Evolutionary conservation across 2,888 invertebrate species (phyloP).

Genomic region (Lepetodrilus schrolli): DNA sequence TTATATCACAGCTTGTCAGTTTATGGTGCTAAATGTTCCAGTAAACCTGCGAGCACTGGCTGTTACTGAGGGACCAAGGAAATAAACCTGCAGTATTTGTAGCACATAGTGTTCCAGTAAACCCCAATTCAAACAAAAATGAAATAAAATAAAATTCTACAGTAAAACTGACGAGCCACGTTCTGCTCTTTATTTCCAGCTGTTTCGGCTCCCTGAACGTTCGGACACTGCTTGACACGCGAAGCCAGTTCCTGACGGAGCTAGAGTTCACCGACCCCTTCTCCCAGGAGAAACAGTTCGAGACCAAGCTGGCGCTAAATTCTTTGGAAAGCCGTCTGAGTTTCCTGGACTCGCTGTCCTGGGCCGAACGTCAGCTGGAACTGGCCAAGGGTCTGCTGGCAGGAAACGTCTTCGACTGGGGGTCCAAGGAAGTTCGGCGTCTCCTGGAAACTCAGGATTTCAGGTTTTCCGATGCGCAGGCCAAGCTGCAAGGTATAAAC

Average conservation of each 20-base stretch:
- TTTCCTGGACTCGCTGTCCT: slow-evolving; percentile 82
- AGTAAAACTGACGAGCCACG: too few species aligned
- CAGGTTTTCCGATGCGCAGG: slow-evolving; percentile 87
- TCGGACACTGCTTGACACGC: slow-evolving; percentile 90
- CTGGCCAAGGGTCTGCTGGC: slow-evolving; percentile 79
- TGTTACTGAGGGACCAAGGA: too few species aligned
- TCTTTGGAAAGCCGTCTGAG: slow-evolving; percentile 82
- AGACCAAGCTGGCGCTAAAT: slow-evolving; percentile 87
- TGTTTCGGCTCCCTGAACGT: slow-evolving; percentile 90
- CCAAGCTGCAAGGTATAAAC: slow-evolving; percentile 84
- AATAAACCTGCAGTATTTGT: too few species aligned
- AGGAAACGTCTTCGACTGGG: slow-evolving; percentile 99
- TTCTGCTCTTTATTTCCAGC: slow-evolving; percentile 62
- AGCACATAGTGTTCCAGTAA: too few species aligned
- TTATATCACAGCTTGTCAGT: too few species aligned
- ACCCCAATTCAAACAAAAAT: too few species aligned
- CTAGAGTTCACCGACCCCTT: slow-evolving; percentile 94
- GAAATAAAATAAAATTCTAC: too few species aligned
- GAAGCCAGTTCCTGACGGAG: slow-evolving; percentile 91
- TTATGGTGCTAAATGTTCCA: too few species aligned
- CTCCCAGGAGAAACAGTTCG: slow-evolving; percentile 87
- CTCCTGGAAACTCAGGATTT: slow-evolving; percentile 86
- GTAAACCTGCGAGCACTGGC: too few species aligned
- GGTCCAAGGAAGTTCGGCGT: slow-evolving; percentile 90
- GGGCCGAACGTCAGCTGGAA: slow-evolving; percentile 74